Evolutionary conservation across 2,888 invertebrate species (phyloP), one percentile per base, ranked within the genome.

Genomic region (Schizotus pectinicornis): DNA sequence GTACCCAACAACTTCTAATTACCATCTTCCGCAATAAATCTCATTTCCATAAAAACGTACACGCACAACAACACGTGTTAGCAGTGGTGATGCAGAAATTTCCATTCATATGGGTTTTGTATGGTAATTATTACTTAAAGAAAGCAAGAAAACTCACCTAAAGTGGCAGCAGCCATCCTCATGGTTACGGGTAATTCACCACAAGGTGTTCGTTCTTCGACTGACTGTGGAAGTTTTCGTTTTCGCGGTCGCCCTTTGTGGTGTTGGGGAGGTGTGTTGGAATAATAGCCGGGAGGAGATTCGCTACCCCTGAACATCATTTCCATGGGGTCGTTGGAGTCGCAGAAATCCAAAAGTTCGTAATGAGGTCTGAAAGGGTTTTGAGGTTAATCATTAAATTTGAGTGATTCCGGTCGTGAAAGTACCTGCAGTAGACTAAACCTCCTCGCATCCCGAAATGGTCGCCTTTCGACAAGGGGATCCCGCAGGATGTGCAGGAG

Each of bases 391-490:
- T 48, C 14, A 49, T 50, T n/a, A n/a, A 50, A 45, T 37, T 50
- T 39, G 33, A 43, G 30, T 57, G 42, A 46, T 62, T 31, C 9
- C 0, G 37, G 49, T n/a, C 71, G 74, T 68, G 77, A 75, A 77
- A 49, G 53, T 71, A 79, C 79, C 78, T 83, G 81, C 89, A 90
- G 78, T 88, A 89, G 59, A 94, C 87, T 61, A 91, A 83, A 47
- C 90, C 89, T 65, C 91, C 91, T 61, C 91, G 84, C 86, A 95
- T 90, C 31, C 95, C 95, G 78, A 95, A 96, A 69, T 92, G 91
- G 74, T 96, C 95, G 13, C 95, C 95, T 73, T 94, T 92, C 59
- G 90, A 88, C 61, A 96, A 84, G 48, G 89, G 86, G 35, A 87
- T 85, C 45, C 91, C 90, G 77, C 96, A 95, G 36, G 92, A 88